Base-by-base conservation (phyloP, 2,888 invertebrate genomes). In the Cordilura impudica region DNA sequence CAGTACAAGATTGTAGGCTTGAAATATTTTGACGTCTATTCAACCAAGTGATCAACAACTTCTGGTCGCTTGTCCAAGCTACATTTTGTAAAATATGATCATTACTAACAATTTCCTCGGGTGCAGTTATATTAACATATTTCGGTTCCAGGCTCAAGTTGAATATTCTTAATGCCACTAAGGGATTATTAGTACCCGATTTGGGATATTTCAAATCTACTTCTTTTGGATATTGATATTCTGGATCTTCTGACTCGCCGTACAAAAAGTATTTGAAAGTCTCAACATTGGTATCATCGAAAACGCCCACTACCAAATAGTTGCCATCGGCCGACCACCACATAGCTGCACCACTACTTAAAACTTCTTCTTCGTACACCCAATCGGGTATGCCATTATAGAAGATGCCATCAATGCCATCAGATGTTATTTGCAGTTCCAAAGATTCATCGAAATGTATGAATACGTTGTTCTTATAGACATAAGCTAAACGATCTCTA, bases 281-380 rank as follows among this genome's bases (percentile, higher is more conserved):
- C 80, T 91, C 91, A 0, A 96, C 95, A 1, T 91, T 82, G 1
- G 92, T 92, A 83, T 95, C 95, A 85, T 95, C 92, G 86, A 95
- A 95, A n/a, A 92, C 91, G 0, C 93, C 94, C 60, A 93, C 94
- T 0, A 94, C 94, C 39, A 97, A 86, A 78, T 92, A 91, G 3
- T 90, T 90, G 10, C 94, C 94, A 82, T 92, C 91, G 0, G 93
- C 92, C 0, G 96, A 95, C 91, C 95, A 94, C 96, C 96, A 97
- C 82, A 95, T 84, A 0, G 96, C 96, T 82, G 92, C 92, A 58
- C 93, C 93, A 6, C 92, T 91, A 63, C 91, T 91, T 63, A 96
- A 90, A 10, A 96, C 93, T 89, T 96, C 96, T 93, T 96, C 96
- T 93, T 97, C 97, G 87, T 98, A 98, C 39, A 97, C 94, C 98